phyloP scores from a whole-genome alignment of 2,888 invertebrate genomes.

The Rhamnusium bicolor region DNA sequence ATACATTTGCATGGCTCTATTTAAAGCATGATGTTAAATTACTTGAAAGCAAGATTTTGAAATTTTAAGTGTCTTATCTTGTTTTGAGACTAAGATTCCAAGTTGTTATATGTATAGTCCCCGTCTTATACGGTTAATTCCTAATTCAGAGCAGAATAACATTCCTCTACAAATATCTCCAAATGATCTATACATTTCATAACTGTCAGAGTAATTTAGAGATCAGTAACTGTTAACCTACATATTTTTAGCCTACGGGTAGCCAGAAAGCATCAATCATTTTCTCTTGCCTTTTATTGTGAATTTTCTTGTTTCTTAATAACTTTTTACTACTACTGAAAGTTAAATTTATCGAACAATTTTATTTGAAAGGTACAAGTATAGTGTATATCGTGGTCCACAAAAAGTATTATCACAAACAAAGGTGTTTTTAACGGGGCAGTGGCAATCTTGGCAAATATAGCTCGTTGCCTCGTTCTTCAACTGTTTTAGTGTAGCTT shows the following conservation, averaged over 20 bases:
- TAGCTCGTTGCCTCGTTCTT: neutral
- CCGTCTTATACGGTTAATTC: too few species aligned
- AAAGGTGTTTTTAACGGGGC: neutral
- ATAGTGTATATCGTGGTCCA: neutral
- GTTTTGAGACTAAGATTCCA: neutral
- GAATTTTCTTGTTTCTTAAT: neutral
- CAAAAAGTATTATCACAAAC: neutral
- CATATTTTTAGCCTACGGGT: neutral
- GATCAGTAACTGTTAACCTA: neutral
- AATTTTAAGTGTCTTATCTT: slow-evolving; percentile 7
- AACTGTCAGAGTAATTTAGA: neutral
- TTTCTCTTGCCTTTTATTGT: neutral
- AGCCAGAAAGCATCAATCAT: neutral
- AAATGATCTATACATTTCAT: neutral
- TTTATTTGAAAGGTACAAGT: neutral
- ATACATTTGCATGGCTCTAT: too few species aligned
- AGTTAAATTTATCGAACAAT: neutral
- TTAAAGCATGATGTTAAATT: neutral
- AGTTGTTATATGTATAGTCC: too few species aligned
- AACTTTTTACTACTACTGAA: neutral
- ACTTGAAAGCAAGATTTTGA: neutral
- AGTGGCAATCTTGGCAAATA: neutral
- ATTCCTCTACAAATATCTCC: neutral
- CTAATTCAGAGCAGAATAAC: too few species aligned
- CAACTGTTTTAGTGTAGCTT: neutral